Evolutionary conservation across 2,797 vertebrate genomes (phyloP), one percentile per base, ranked within the genome.

Genomic region (Parauchenoglanis ngamensis): DNA sequence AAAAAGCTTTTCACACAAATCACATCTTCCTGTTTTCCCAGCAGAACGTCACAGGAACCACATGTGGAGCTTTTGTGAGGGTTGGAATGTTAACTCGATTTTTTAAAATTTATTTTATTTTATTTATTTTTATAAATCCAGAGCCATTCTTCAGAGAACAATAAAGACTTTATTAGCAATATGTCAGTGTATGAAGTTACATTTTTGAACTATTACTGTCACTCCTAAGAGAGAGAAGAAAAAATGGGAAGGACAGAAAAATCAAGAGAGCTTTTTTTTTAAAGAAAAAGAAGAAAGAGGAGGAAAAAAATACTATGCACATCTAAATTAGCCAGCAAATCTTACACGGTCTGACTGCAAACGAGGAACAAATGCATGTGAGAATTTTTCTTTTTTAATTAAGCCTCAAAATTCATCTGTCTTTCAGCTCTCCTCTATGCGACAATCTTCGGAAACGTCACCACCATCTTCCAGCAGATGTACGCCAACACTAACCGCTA

Each of bases 401-500:
- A 8, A 17, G 0, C 35, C 4, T 80, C 15, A 19, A 11, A 23
- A 49, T 68, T 61, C 10, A 70, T 68, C 21, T 86, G 23, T 72
- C n/a, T 40, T 93, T n/a, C 93, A 98, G 98, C 98, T 93, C 97
- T 99, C 89, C 98, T 99, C 92, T 99, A 99, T 91, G 98, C 98
- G 95, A 99, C 98, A 93, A 99, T 99, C 96, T 99, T 99, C 91
- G 98, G 98, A 93, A 99, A 99, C 0, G 98, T 99, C 88, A 99
- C 98, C 77, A 99, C 98, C 88, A 99, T 99, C 95, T 99, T 99
- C 96, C 98, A 99, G 95, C 98, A 99, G 94, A 99, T 99, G 98
- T 98, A 98, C 89, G 98, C 98, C 92, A 99, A 99, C 96, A 99
- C 98, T 92, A 99, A 99, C 94, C 96, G 98, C 70, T 99, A 99